phyloP scores from a whole-genome alignment of 2,113 vertebrate genomes.

The Panthera uncia region DNA sequence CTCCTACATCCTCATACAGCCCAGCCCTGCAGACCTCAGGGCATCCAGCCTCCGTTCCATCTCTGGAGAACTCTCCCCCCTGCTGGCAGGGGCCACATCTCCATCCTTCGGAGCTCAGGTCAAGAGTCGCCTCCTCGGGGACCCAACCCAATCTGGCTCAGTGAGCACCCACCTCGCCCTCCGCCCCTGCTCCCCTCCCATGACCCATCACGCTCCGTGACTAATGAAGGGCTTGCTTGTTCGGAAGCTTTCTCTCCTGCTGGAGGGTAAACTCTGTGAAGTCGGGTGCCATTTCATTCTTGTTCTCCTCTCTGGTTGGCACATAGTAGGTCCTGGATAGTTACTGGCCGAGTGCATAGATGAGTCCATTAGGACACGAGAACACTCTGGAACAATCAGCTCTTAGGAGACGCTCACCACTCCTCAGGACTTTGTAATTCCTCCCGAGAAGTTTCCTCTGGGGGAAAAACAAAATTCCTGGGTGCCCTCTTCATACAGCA shows the following conservation, averaged over 20 bases:
- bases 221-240: no score
- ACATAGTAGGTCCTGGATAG: neutral
- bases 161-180: rapidly evolving
- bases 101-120: neutral
- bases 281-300: neutral
- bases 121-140: neutral
- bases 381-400: neutral
- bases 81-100: neutral
- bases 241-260: neutral
- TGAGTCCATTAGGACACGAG: neutral
- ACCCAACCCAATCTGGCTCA: neutral
- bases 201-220: neutral
- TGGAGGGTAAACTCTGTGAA: neutral
- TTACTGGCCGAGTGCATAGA: neutral
- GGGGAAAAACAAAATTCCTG: no score
- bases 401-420: neutral
- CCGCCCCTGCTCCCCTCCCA: rapidly evolving
- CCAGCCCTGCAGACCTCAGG: no score
- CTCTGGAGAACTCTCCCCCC: neutral
- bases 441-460: neutral
- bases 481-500: neutral
- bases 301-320: neutral
- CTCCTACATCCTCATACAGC: rapidly evolving
- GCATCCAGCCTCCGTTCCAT: rapidly evolving
- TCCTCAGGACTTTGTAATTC: neutral